Conservation (phyloP, 2,888 invertebrate species). For the Celastrina argiolus region DNA sequence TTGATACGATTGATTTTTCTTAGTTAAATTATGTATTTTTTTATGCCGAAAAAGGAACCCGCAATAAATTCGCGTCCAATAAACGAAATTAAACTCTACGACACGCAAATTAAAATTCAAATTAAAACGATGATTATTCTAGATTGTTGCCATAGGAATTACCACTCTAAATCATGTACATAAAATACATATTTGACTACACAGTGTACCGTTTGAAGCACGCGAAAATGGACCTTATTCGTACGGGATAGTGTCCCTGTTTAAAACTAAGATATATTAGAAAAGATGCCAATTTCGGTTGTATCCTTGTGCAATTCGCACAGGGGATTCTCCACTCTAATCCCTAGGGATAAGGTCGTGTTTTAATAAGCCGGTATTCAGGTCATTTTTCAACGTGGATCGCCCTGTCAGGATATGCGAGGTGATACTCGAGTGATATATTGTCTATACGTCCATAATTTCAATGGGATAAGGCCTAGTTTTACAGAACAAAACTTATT, state of each 20-base stretch:
- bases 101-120: neutral
- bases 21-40: neutral
- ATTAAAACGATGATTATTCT: neutral
- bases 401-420: conserved; percentile 3
- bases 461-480: neutral
- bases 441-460: neutral
- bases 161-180: neutral
- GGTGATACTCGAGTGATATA: neutral
- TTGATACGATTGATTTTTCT: too few species aligned
- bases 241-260: neutral
- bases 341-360: neutral
- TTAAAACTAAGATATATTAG: conserved; percentile 3
- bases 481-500: neutral
- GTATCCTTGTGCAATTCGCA: neutral
- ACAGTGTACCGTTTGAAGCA: neutral
- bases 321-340: neutral
- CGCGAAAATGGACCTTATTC: neutral
- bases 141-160: neutral
- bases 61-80: neutral
- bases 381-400: conserved; percentile 7
- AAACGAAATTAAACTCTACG: neutral
- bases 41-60: neutral
- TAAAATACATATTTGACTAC: neutral
- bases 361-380: neutral
- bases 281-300: conserved; percentile 1